Conservation (phyloP, 2,797 vertebrate genomes). For the Erpetoichthys calabaricus region DNA sequence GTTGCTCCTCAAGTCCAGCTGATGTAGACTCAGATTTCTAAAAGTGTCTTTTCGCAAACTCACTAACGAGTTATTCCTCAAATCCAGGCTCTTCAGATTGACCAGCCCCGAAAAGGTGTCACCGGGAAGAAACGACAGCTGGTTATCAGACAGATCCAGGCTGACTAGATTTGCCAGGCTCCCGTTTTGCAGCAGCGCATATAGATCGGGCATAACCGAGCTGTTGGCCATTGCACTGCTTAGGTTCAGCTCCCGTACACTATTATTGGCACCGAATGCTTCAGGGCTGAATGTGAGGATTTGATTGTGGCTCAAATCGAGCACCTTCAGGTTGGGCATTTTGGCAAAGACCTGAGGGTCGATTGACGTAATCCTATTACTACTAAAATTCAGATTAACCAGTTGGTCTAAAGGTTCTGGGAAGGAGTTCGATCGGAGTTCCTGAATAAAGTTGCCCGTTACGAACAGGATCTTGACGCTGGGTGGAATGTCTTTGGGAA, state of each 20-base stretch:
- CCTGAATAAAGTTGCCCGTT: conserved; percentile 57
- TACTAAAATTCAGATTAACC: conserved; percentile 61
- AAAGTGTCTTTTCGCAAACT: conserved; percentile 50
- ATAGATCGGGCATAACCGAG: conserved; percentile 15
- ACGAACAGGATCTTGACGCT: conserved; percentile 62
- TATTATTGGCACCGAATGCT: conserved; percentile 49
- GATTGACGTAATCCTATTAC: conserved; percentile 56
- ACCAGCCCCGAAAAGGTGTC: conserved; percentile 41
- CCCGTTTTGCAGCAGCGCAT: conserved; percentile 29
- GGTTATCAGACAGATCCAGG: conserved; percentile 55
- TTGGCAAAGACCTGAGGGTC: conserved; percentile 49
- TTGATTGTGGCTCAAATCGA: conserved; percentile 77
- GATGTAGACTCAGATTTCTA: conserved; percentile 40
- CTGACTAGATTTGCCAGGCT: conserved; percentile 42
- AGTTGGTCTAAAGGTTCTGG: conserved; percentile 47
- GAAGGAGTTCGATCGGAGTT: conserved; percentile 53
- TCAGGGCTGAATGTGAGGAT: conserved; percentile 44
- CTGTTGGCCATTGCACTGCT: conserved; percentile 41
- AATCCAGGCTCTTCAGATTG: conserved; percentile 50
- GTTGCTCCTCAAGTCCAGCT: conserved; percentile 73
- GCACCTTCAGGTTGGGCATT: conserved; percentile 57
- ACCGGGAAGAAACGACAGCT: conserved; percentile 52
- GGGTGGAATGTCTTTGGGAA: conserved; percentile 59
- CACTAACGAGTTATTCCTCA: conserved; percentile 73
- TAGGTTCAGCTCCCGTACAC: conserved; percentile 54